Base-by-base conservation (phyloP, 2,113 vertebrate genomes). In the Alces alces region DNA sequence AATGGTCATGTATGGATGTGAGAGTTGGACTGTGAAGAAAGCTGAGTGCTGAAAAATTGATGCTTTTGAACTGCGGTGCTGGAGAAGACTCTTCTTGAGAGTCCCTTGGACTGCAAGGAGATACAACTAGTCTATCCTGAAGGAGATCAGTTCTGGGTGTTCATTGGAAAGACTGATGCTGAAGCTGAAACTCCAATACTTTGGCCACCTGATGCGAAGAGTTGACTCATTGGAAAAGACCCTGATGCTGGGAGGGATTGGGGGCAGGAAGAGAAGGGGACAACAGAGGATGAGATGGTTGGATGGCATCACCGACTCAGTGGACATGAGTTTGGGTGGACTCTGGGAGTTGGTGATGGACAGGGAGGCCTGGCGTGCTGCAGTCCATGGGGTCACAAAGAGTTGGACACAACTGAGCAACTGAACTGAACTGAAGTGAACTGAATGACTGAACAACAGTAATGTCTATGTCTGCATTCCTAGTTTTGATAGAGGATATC, bases 31-130 rank as follows among this genome's bases (percentile, higher is more conserved):
- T 33, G 3, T 33, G 16, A 64, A 30, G 28, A 61, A 61, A 64
- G 61, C 30, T 64, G 60, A 64, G 60, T 0, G 0, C 28, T 0
- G 0, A 64, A 33, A 7, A 61, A 15, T 61, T 30, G 2, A 64
- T 64, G 14, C 60, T 64, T 64, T 33, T 64, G 60, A 64, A 64
- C 14, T 64, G 30, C 8, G 60, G 6, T 30, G 14, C 7, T 64
- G 6, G 60, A 64, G 60, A 64, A 64, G 60, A 64, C 60, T 64
- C 60, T 17, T 64, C 60, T 17, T 33, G 60, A 64, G 28, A 61
- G 30, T 33, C 30, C 30, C 30, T 33, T 64, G 15, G 60, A 64
- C 3, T 33, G 14, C 30, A 16, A 64, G 15, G 30, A 64, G 60
- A 33, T 33, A 30, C 30, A 33, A 33, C 3, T 30, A 64, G 30